These are phyloP conservation scores for Dynastes grantii DNA, from an alignment of 2,888 invertebrate genomes.

Conservation along the genomic window DNA sequence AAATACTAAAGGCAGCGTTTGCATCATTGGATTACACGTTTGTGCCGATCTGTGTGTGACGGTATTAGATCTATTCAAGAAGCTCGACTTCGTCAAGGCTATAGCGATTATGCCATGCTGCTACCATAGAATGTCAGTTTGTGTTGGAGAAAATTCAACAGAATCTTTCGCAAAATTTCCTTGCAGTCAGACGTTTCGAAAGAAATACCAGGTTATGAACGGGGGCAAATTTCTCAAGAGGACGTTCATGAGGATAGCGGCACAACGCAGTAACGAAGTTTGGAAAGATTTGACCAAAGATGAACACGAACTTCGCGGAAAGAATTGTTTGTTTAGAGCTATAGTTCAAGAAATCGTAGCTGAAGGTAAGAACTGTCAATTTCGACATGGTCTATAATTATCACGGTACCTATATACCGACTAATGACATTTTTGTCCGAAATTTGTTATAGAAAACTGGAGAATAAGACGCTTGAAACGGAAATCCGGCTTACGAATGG, in stretches of 20 bases:
- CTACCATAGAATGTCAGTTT: constrained; percentile 79
- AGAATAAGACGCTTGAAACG: constrained; percentile 64
- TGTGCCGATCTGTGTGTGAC: constrained; percentile 84
- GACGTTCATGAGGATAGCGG: constrained; percentile 82
- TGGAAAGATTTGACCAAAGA: constrained; percentile 72
- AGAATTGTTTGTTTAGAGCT: constrained; percentile 76
- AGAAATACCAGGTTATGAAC: constrained; percentile 65
- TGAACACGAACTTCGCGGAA: constrained; percentile 72
- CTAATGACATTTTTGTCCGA: background rate
- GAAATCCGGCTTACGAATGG: constrained; percentile 62
- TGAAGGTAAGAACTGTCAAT: constrained; percentile 70
- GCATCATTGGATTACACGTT: constrained; percentile 81
- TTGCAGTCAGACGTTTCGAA: constrained; percentile 73
- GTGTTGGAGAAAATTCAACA: constrained; percentile 52
- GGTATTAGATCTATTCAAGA: constrained; percentile 78
- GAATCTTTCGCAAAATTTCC: constrained; percentile 79
- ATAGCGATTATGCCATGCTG: constrained; percentile 85
- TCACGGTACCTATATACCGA: too few relatives aligned
- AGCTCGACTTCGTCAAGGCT: constrained; percentile 73
- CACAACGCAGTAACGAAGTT: constrained; percentile 77
- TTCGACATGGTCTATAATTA: too few relatives aligned
- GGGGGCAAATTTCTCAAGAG: constrained; percentile 72
- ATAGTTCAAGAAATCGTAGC: constrained; percentile 76
- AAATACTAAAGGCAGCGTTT: constrained; percentile 62
- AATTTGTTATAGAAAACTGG: constrained; percentile 63